Conservation (phyloP, 2,888 invertebrate species). For the Eilema sororculum region DNA sequence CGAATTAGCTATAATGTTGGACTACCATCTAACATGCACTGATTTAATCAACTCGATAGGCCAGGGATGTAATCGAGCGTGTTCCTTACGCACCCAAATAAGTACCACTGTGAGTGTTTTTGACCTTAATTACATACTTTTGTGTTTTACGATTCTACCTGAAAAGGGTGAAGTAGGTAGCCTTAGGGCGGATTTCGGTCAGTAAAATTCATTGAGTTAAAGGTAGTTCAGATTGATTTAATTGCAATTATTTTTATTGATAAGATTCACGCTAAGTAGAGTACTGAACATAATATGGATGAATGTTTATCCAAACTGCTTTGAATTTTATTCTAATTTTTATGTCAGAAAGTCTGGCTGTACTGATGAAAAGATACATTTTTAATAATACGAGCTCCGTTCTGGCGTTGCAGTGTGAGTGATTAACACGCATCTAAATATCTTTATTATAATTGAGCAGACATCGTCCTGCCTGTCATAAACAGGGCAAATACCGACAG, state of each 20-base stretch:
- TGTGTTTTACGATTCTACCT: not conserved
- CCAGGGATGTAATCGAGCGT: not conserved
- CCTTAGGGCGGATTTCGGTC: not conserved
- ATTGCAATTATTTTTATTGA: not conserved
- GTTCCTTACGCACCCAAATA: not conserved
- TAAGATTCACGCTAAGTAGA: not conserved
- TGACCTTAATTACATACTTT: not conserved
- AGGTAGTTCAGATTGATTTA: not conserved
- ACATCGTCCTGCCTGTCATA: too few relatives aligned
- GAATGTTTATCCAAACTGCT: not conserved
- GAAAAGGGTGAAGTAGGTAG: not conserved
- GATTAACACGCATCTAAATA: too few relatives aligned
- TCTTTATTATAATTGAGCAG: too few relatives aligned
- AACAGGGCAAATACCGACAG: too few relatives aligned
- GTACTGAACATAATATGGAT: not conserved
- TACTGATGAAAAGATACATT: too few relatives aligned
- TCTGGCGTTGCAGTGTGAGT: too few relatives aligned
- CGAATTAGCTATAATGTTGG: constrained; percentile 63
- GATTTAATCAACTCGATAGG: constrained; percentile 42
- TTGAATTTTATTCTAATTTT: not conserved
- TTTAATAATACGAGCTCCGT: not conserved
- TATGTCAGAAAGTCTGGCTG: not conserved
- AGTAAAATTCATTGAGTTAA: not conserved
- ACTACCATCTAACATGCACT: constrained; percentile 52
- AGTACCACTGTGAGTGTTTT: not conserved